These are phyloP conservation scores for Pachymerium ferrugineum DNA, from an alignment of 2,888 invertebrate genomes.

Conservation along the genomic window DNA sequence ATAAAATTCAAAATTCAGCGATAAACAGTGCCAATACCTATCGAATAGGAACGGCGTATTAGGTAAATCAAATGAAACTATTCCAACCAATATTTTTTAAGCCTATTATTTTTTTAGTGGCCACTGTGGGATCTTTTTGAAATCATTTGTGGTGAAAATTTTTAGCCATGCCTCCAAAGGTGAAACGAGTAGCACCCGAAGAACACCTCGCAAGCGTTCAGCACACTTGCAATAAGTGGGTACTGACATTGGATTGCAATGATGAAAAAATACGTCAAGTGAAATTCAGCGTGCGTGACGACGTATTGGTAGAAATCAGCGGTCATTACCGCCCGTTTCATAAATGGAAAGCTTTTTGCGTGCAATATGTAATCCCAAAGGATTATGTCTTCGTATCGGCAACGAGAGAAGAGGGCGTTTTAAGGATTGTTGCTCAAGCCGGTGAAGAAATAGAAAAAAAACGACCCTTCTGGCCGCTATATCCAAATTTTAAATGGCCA, in stretches of 20 bases:
- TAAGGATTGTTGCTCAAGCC: not conserved
- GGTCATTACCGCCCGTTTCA: not conserved
- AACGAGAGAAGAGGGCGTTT: not conserved
- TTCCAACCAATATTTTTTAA: too few relatives aligned
- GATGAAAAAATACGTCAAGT: not conserved
- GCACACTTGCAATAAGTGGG: not conserved
- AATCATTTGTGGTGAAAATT: too few relatives aligned
- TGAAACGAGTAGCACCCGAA: not conserved
- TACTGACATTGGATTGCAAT: slow-evolving; percentile 3
- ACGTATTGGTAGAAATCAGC: not conserved
- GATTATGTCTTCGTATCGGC: not conserved
- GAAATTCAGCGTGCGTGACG: not conserved
- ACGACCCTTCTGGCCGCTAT: not conserved
- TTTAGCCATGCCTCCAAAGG: not conserved
- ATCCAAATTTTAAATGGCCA: not conserved
- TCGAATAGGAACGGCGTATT: too few relatives aligned
- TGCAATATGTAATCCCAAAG: not conserved
- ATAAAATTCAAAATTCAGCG: too few relatives aligned
- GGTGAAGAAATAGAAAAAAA: not conserved
- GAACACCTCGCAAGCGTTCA: slow-evolving; percentile 6
- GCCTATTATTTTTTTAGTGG: too few relatives aligned
- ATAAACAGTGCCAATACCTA: too few relatives aligned
- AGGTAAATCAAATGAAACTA: too few relatives aligned
- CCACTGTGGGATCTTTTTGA: too few relatives aligned
- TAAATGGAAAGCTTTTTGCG: slow-evolving; percentile 6